These are phyloP conservation scores for Castor canadensis DNA, from an alignment of 2,113 vertebrate genomes.

Conservation along the genomic window DNA sequence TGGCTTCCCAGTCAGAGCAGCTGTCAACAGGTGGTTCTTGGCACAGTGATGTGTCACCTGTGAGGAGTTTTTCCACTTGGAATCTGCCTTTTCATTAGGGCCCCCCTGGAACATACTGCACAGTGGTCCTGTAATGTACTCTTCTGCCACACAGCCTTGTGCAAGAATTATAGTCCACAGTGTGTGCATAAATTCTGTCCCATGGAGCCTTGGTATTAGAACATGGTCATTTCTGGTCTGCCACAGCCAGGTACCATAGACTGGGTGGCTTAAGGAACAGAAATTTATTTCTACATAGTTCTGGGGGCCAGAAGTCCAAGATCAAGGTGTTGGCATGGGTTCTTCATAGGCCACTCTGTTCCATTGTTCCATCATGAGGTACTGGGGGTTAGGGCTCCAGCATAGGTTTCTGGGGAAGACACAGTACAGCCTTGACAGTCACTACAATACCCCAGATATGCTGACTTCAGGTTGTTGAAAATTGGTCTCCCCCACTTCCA, in stretches of 20 bases:
- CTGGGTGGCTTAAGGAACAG: neutral
- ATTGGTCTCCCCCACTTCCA: constrained; percentile 67
- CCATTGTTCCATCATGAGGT: neutral
- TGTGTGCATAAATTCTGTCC: neutral
- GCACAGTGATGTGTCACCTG: neutral
- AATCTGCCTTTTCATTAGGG: neutral
- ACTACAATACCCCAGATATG: neutral
- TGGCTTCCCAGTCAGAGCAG: neutral
- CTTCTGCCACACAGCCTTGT: neutral
- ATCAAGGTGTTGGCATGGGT: neutral
- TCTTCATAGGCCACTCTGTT: too few relatives aligned
- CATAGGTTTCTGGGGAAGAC: neutral
- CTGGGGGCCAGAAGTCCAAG: neutral
- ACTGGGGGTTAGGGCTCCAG: neutral
- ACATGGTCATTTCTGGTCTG: neutral
- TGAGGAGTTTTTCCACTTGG: neutral
- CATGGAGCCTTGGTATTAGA: neutral
- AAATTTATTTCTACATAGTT: neutral
- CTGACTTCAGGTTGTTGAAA: neutral
- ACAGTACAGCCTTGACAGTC: neutral
- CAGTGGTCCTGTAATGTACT: neutral
- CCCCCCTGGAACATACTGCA: neutral
- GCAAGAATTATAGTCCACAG: neutral
- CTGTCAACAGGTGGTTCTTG: neutral
- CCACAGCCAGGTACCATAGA: neutral